Percentiles rank a stretch among this genome's conserved stretches.
Conservation (phyloP, 2,113 vertebrate species). For the Tenrec ecaudatus region DNA sequence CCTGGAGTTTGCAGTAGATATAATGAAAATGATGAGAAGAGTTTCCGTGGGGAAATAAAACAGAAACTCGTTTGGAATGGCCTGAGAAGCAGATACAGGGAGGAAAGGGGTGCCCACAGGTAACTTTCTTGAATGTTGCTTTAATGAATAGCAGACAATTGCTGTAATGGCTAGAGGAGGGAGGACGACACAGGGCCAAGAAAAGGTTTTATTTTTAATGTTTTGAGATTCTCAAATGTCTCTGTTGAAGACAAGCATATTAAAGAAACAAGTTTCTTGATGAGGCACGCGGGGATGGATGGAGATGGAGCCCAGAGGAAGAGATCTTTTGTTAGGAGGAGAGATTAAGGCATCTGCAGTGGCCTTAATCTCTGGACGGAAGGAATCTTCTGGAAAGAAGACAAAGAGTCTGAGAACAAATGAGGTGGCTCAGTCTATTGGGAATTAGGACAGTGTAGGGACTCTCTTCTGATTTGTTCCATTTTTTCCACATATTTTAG, state of each 20-base stretch:
- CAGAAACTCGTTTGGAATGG: background rate
- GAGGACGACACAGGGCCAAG: background rate
- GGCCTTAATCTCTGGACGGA: too few relatives aligned
- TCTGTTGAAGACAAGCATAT: background rate
- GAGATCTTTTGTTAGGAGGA: background rate
- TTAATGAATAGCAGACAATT: background rate
- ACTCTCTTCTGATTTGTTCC: background rate
- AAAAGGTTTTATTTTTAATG: background rate
- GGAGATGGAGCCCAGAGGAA: background rate
- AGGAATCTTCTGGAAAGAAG: background rate
- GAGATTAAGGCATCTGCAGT: background rate
- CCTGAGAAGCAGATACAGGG: background rate
- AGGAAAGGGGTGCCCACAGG: background rate
- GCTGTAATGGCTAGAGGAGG: background rate
- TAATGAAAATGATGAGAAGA: background rate
- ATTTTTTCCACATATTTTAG: background rate
- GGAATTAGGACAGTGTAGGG: background rate
- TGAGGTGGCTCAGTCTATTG: background rate
- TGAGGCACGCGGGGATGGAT: background rate
- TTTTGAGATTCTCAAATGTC: background rate
- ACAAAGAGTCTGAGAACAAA: background rate
- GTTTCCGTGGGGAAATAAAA: background rate
- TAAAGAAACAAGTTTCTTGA: background rate
- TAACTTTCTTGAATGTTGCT: background rate
- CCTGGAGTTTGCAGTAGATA: background rate